Evolutionary conservation across 2,113 vertebrate genomes (phyloP).

Genomic region (cattle (Bos taurus)): ARS-UCD2.0 NC_037349.1:51639501-51640000

Average conservation of each 20-base stretch:
- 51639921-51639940: background rate
- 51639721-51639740: accelerated
- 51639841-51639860: background rate
- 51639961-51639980: background rate
- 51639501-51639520: background rate
- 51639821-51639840: accelerated
- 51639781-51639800: background rate
- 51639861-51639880: background rate
- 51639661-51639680: background rate
- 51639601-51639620: background rate
- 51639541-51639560: background rate
- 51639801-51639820: background rate
- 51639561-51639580: background rate
- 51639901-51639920: background rate
- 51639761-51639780: background rate
- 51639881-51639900: background rate
- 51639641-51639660: background rate
- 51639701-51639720: background rate
- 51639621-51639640: background rate
- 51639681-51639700: background rate
- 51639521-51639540: background rate
- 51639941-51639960: background rate
- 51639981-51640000: background rate
- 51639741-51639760: background rate
- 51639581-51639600: background rate